phyloP scores from a whole-genome alignment of 92 coral and sea anemone genomes.

The Parazoanthus atlanticus region DNA sequence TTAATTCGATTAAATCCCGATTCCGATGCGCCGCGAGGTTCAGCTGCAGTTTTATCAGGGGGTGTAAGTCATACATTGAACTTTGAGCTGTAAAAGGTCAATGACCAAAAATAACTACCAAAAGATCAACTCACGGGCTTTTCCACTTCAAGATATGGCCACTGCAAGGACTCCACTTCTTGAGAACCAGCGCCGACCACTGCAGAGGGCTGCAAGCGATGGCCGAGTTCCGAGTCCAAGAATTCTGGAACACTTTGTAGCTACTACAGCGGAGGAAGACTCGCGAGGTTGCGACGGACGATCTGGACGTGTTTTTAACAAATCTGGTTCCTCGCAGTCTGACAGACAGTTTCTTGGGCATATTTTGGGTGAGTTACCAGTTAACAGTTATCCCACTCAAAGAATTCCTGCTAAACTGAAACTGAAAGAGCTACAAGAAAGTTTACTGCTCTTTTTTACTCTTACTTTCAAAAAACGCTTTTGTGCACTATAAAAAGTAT shows the following conservation, averaged over 20 bases:
- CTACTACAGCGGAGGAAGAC: neutral
- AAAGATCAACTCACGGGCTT: neutral
- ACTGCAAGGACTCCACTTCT: conserved; percentile 27
- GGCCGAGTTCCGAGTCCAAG: conserved; percentile 4
- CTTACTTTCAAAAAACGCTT: no score
- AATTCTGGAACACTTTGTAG: conserved; percentile 21
- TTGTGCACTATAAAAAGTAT: no score
- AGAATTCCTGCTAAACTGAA: neutral
- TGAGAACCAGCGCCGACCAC: neutral
- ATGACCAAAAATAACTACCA: neutral
- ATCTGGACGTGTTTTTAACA: neutral
- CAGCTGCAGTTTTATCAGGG: neutral
- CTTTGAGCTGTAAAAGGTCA: conserved; percentile 2
- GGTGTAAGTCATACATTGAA: neutral
- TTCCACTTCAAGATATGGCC: conserved; percentile 19
- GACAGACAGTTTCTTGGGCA: conserved; percentile 9
- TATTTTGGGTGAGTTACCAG: conserved; percentile 1
- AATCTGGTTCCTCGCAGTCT: conserved; percentile 5
- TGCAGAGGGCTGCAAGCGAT: conserved; percentile 3
- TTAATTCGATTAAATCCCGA: no score
- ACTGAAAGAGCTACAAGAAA: neutral
- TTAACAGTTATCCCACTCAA: neutral
- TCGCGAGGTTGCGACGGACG: neutral
- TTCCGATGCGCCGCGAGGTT: no score
- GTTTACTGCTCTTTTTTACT: no score